A percentile compares a stretch with the other conserved stretches of the same genome.
Conservation (phyloP, 2,797 vertebrate genomes). For the Galaxias olidus region DNA sequence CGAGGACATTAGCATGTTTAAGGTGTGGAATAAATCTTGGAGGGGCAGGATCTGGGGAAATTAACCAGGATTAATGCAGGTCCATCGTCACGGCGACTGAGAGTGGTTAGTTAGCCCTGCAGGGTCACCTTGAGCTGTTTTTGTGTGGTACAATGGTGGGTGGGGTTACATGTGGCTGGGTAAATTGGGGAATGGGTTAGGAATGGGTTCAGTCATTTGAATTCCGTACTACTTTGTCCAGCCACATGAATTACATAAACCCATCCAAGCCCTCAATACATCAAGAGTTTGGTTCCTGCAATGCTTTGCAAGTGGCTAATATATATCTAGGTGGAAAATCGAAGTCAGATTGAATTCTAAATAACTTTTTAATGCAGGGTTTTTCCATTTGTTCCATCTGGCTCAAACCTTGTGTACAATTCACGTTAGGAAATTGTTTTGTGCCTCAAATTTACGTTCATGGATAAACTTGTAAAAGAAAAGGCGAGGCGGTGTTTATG, state of each 20-base stretch:
- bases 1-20: slow-evolving; percentile 45
- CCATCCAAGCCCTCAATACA: not conserved
- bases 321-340: not conserved
- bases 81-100: slow-evolving; percentile 36
- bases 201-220: slow-evolving; percentile 12
- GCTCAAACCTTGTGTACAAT: too few relatives aligned
- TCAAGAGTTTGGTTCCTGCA: slow-evolving; percentile 13
- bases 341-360: not conserved
- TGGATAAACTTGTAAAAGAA: too few relatives aligned
- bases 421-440: too few relatives aligned
- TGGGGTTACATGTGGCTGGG: slow-evolving; percentile 19
- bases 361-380: not conserved
- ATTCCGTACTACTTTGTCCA: slow-evolving; percentile 25
- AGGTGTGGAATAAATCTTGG: slow-evolving; percentile 44
- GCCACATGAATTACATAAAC: slow-evolving; percentile 28
- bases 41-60: slow-evolving; percentile 41
- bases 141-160: slow-evolving; percentile 15
- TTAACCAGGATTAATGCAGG: slow-evolving; percentile 50
- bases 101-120: slow-evolving; percentile 30
- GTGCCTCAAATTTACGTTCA: too few relatives aligned
- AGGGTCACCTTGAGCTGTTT: slow-evolving; percentile 47
- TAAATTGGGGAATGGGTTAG: slow-evolving; percentile 8
- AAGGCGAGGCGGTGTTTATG: too few relatives aligned
- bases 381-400: too few relatives aligned
- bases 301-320: slow-evolving; percentile 25